phyloP scores from a whole-genome alignment of 2,888 invertebrate species.

The Leucophenga montana region DNA sequence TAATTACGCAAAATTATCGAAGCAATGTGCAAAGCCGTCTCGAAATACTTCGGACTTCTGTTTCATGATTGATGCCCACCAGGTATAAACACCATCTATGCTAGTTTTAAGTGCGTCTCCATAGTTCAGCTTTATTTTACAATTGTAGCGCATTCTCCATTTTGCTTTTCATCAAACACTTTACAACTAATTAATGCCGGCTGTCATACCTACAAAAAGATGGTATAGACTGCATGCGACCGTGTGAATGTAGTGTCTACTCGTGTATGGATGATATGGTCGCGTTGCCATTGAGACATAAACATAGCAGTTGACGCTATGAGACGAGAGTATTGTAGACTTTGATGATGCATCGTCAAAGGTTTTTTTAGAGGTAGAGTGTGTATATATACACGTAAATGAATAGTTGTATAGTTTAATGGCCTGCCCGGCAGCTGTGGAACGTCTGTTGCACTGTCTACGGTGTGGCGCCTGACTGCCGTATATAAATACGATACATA shows the following conservation, averaged over 20 bases:
- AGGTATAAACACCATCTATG: background rate
- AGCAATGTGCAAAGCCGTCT: too few relatives aligned
- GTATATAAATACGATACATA: too few relatives aligned
- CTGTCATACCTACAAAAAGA: background rate
- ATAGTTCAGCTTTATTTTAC: too few relatives aligned
- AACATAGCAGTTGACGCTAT: background rate
- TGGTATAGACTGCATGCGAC: background rate
- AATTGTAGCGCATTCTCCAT: background rate
- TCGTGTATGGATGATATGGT: too few relatives aligned
- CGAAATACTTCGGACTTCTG: too few relatives aligned
- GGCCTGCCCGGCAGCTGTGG: constrained; percentile 22
- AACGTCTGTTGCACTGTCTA: constrained; percentile 5
- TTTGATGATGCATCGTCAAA: background rate
- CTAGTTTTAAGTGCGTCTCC: background rate
- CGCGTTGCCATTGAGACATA: too few relatives aligned
- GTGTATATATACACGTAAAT: too few relatives aligned
- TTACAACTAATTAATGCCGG: constrained; percentile 21
- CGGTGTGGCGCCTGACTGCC: constrained; percentile 6
- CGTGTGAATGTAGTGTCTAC: background rate
- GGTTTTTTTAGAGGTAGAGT: background rate
- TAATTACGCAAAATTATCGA: too few relatives aligned
- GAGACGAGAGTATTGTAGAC: too few relatives aligned
- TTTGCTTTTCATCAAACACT: constrained; percentile 1
- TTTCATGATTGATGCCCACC: background rate
- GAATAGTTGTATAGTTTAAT: constrained; percentile 23